These are phyloP conservation scores for Ophiodon elongatus DNA, from an alignment of 2,113 vertebrate species.

Conservation along the genomic window DNA sequence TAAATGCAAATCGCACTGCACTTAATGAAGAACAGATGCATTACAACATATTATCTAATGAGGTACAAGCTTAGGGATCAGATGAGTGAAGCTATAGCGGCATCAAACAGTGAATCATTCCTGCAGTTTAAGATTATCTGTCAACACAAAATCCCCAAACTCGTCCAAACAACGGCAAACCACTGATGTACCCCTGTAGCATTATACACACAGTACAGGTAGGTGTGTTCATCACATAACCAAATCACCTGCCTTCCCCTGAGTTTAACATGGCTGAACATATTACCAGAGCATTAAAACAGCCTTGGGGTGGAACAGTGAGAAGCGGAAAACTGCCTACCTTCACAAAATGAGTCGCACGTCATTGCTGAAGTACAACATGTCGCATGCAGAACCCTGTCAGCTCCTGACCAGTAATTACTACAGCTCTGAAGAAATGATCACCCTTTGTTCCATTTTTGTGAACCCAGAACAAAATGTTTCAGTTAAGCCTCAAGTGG, in stretches of 20 bases:
- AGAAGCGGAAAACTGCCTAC: slow-evolving; percentile 41
- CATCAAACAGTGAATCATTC: slow-evolving; percentile 47
- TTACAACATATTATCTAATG: slow-evolving; percentile 51
- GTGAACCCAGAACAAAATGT: slow-evolving; percentile 53
- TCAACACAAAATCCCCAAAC: slow-evolving; percentile 40
- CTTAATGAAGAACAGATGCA: slow-evolving; percentile 64
- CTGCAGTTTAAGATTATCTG: slow-evolving; percentile 41
- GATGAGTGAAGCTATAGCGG: slow-evolving; percentile 23
- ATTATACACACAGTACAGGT: slow-evolving; percentile 1
- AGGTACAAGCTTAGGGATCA: slow-evolving; percentile 52
- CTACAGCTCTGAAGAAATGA: slow-evolving; percentile 50
- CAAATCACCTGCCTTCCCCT: slow-evolving; percentile 13
- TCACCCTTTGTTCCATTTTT: slow-evolving; percentile 67
- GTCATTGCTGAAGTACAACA: slow-evolving; percentile 28
- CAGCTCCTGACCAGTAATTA: slow-evolving; percentile 54
- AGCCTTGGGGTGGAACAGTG: slow-evolving; percentile 24
- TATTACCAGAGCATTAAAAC: slow-evolving; percentile 32
- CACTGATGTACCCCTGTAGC: slow-evolving; percentile 9
- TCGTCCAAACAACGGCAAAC: slow-evolving; percentile 9
- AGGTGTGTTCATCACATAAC: slow-evolving; percentile 4
- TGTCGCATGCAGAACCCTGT: slow-evolving; percentile 25
- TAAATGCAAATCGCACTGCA: slow-evolving; percentile 58
- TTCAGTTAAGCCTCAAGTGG: slow-evolving; percentile 59
- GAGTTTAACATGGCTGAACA: slow-evolving; percentile 10
- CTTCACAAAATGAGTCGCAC: slow-evolving; percentile 30